Percentiles rank a stretch among this genome's conserved stretches.
phyloP scores from a whole-genome alignment of 2,797 vertebrate genomes.

The Ctenopoma multispine region DNA sequence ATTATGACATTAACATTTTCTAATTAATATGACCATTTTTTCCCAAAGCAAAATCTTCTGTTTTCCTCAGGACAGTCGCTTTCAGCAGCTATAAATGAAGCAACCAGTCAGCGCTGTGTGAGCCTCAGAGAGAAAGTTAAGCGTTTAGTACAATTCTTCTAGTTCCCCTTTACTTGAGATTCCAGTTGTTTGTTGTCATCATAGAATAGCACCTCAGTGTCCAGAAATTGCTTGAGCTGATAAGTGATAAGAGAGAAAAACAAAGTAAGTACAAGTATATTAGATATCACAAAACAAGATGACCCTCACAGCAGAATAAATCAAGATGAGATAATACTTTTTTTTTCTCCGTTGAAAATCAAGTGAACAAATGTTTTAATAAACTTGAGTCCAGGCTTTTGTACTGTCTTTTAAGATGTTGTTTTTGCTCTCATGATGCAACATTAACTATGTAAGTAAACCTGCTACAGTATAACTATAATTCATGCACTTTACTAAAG shows the following conservation, averaged over 20 bases:
- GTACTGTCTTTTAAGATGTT: background rate
- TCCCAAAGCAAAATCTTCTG: constrained; percentile 48
- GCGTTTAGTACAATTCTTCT: constrained; percentile 30
- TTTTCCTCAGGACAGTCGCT: constrained; percentile 58
- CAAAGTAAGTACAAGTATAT: constrained; percentile 15
- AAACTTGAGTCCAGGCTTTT: background rate
- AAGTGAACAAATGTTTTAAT: background rate
- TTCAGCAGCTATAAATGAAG: constrained; percentile 54
- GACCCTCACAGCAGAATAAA: background rate
- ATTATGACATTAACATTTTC: constrained; percentile 77
- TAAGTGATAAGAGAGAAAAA: constrained; percentile 45
- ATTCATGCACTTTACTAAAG: constrained; percentile 19
- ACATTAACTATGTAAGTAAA: background rate
- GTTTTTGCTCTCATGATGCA: constrained; percentile 1
- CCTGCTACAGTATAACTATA: background rate
- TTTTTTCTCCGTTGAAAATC: background rate
- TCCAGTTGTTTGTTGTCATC: constrained; percentile 45
- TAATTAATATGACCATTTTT: constrained; percentile 70
- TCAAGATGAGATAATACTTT: background rate
- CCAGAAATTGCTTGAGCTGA: constrained; percentile 93
- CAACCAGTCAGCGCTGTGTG: constrained; percentile 44
- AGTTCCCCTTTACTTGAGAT: constrained; percentile 55
- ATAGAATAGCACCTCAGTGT: constrained; percentile 84
- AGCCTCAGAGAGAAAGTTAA: constrained; percentile 54
- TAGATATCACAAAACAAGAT: background rate